Percentiles rank a stretch among this genome's conserved stretches.
Conservation (phyloP, 2,113 vertebrate species). For the Takifugu bimaculatus region DNA sequence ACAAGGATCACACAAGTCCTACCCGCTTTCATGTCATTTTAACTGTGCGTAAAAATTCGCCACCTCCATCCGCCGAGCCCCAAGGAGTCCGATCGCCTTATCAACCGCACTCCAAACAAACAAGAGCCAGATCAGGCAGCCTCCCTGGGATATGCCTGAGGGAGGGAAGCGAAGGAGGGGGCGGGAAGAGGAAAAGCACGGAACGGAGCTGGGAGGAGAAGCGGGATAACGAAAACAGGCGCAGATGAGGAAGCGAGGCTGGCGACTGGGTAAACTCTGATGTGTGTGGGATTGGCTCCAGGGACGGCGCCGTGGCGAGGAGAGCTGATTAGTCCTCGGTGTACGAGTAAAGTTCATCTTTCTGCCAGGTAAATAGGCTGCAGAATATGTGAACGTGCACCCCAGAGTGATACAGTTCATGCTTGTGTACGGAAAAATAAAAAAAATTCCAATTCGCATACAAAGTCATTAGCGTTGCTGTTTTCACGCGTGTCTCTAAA, state of each 20-base stretch:
- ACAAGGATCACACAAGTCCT: neutral
- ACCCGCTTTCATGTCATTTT: neutral
- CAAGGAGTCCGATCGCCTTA: conserved; percentile 49
- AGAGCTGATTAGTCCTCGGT: conserved; percentile 61
- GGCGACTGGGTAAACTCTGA: neutral
- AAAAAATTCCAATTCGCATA: conserved; percentile 13
- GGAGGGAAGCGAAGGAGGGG: conserved; percentile 15
- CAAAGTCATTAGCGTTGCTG: conserved; percentile 21
- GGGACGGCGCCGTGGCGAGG: conserved; percentile 41
- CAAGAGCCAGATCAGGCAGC: conserved; percentile 47
- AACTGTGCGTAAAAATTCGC: conserved; percentile 14
- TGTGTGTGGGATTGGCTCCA: conserved; percentile 15
- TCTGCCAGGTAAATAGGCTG: conserved; percentile 46
- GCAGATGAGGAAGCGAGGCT: conserved; percentile 16
- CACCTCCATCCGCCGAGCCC: conserved; percentile 25
- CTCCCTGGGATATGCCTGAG: conserved; percentile 59
- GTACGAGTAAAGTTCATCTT: conserved; percentile 29
- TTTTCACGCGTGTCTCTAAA: conserved; percentile 7
- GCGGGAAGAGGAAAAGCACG: neutral
- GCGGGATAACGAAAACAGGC: conserved; percentile 17
- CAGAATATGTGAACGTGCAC: conserved; percentile 1
- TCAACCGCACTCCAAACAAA: conserved; percentile 68
- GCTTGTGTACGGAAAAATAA: neutral
- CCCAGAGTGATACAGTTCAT: conserved; percentile 25
- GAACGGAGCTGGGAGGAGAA: conserved; percentile 25